phyloP scores from a whole-genome alignment of 2,113 vertebrate genomes.

The Sinosuthora webbiana region DNA sequence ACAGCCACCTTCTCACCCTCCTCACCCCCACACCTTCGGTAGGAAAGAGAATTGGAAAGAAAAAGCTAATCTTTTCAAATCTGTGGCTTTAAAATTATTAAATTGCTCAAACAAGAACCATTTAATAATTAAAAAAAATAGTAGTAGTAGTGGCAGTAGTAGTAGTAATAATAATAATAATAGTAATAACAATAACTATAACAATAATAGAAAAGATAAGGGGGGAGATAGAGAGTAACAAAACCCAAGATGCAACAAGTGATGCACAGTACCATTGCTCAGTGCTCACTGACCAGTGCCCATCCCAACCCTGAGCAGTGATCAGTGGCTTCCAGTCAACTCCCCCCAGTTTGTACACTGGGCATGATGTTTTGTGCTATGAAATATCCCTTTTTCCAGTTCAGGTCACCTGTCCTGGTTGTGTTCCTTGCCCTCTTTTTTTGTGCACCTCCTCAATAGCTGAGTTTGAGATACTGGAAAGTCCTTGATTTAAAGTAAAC shows the following conservation, averaged over 20 bases:
- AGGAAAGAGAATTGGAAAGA: not conserved
- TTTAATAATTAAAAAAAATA: not conserved
- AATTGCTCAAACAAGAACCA: not conserved
- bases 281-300: not conserved
- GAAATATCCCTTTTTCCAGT: not conserved
- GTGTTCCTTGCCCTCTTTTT: not conserved
- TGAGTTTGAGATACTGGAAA: not conserved
- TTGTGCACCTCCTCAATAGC: not conserved
- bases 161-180: rapidly evolving
- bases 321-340: not conserved
- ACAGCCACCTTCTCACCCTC: not conserved
- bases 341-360: not conserved
- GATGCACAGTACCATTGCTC: not conserved
- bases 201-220: no score
- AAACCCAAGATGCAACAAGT: not conserved
- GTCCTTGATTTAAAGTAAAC: not conserved
- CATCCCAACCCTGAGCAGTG: no score
- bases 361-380: no score
- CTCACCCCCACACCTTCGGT: not conserved
- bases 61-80: not conserved
- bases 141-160: rapidly evolving
- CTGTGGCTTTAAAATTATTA: not conserved
- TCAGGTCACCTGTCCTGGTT: not conserved
- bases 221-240: not conserved
- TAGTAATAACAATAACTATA: not conserved